Conservation (phyloP, 2,888 invertebrate genomes). For the Augochlorella aurata region DNA sequence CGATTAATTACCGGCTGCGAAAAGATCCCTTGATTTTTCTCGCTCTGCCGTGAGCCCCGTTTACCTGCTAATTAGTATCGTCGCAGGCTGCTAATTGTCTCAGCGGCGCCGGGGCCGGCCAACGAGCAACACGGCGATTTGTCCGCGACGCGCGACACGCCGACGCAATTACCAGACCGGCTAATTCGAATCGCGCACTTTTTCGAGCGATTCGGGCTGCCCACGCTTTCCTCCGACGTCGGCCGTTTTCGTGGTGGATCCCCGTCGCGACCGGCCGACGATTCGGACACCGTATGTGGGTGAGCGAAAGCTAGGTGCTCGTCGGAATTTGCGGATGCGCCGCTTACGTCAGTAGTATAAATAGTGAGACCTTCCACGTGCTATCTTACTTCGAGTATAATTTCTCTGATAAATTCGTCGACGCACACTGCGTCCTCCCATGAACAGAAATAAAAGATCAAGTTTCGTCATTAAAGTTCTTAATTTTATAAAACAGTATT, state of each 20-base stretch:
- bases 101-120: constrained; percentile 20
- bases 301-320: constrained; percentile 1
- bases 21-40: constrained; percentile 59
- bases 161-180: constrained; percentile 30
- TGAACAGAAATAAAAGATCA: no score
- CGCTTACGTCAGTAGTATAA: constrained; percentile 13
- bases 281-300: background rate
- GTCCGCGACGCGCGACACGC: constrained; percentile 15
- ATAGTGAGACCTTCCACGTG: constrained; percentile 9
- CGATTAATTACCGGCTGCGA: constrained; percentile 54
- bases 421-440: background rate
- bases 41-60: constrained; percentile 46
- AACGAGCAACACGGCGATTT: constrained; percentile 14
- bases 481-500: no score
- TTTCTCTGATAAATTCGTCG: background rate
- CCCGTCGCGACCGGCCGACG: background rate
- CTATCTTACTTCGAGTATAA: background rate
- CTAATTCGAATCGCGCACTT: constrained; percentile 9
- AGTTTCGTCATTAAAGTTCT: no score
- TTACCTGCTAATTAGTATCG: constrained; percentile 65
- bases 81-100: constrained; percentile 56
- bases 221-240: background rate
- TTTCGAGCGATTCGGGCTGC: background rate
- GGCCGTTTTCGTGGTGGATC: background rate
- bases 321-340: constrained; percentile 9